Base-by-base conservation (phyloP, 2,888 invertebrate species). In the Parelbella ahira region DNA sequence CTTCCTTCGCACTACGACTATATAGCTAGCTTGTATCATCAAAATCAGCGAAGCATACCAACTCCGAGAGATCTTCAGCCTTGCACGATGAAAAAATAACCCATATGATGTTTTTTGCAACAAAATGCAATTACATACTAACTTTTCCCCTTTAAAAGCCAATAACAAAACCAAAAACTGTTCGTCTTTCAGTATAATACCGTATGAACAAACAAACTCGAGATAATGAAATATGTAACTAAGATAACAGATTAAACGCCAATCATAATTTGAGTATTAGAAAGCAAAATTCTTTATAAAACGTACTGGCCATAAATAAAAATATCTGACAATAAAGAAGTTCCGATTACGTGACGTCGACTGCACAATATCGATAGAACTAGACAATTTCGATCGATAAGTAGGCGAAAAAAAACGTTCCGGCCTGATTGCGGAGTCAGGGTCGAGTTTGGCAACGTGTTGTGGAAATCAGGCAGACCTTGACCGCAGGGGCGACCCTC, bases 361-460 rank as follows among this genome's bases (percentile, higher is more conserved):
- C 4, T 34, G 38, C 25, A 37, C 43, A 48, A 50, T 47, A 41
- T 33, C 41, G 21, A 41, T 41, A 43, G 38, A 39, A 46, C 47
- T 46, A 47, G 48, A 43, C 50, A 47, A 68, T 64, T 63, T 28
- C 33, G 63, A 71, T 71, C 63, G 60, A 77, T 75, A 75, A 74
- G 74, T 64, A 63, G 68, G 68, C 66, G 66, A 42, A 73, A 80
- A 80, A 78, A 78, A 63, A 56, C 79, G 86, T 87, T 86, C 83
- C 86, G 79, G 69, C 76, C 86, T 86, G 86, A 82, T 86, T 84
- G 68, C 64, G 63, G 54, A 71, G 76, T 76, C 84, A 84, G 83
- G 86, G 86, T 76, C 81, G 68, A 44, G 57, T 87, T 83, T 70
- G 67, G 83, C 79, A 86, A 86, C 67, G 51, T 45, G 50, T 64